Evolutionary conservation across 2,113 vertebrate species (phyloP).

Genomic region (Phylloscopus trochilus): DNA sequence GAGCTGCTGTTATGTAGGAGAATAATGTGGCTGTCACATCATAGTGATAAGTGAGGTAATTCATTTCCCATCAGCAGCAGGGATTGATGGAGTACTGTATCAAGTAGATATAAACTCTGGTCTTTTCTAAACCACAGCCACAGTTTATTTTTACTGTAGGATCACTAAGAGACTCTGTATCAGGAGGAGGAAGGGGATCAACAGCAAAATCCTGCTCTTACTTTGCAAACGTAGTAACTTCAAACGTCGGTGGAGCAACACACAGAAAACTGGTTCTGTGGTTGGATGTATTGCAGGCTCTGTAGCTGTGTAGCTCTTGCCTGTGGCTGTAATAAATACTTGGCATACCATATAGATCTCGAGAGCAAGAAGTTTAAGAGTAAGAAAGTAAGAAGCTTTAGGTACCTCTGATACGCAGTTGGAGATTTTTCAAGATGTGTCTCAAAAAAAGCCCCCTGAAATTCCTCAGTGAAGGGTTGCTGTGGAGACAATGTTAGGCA

Average conservation of each 20-base stretch:
- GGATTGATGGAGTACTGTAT: background rate
- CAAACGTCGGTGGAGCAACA: background rate
- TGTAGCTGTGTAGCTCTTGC: background rate
- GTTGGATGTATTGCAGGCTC: background rate
- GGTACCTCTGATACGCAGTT: background rate
- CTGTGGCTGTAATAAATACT: background rate
- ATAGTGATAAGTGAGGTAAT: background rate
- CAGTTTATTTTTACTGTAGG: background rate
- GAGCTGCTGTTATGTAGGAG: background rate
- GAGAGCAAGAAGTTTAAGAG: background rate
- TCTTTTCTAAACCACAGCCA: background rate
- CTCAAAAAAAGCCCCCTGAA: background rate
- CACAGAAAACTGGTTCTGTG: background rate
- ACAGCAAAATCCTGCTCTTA: rapidly evolving
- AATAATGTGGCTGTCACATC: background rate
- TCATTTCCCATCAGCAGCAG: background rate
- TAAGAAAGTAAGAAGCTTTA: background rate
- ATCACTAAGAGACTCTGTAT: background rate
- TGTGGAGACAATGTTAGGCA: background rate
- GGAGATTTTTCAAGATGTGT: background rate
- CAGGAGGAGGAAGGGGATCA: background rate
- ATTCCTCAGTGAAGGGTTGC: background rate
- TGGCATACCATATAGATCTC: background rate
- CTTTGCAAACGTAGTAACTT: background rate
- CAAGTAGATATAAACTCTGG: background rate